These are phyloP conservation scores for Anagrus nilaparvatae DNA, from an alignment of 1,140 invertebrate genomes.

Conservation along the genomic window DNA sequence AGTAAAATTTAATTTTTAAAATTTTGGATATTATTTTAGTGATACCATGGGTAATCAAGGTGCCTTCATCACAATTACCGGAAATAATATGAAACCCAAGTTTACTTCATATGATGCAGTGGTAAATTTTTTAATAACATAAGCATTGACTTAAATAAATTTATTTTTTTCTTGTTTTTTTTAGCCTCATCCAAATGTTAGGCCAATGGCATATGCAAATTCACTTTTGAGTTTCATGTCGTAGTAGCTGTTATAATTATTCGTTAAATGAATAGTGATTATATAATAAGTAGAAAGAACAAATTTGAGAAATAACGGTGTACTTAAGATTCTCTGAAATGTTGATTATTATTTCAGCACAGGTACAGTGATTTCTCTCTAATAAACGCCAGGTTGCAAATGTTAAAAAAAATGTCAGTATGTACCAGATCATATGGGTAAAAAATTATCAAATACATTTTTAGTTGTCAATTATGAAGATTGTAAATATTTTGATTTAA, in stretches of 20 bases:
- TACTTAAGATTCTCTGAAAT: slow-evolving; percentile 22
- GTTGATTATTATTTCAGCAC: slow-evolving; percentile 24
- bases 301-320: slow-evolving; percentile 27
- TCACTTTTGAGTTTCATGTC: slow-evolving; percentile 55
- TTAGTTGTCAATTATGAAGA: too few relatives aligned
- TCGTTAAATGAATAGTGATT: slow-evolving; percentile 24
- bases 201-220: slow-evolving; percentile 92
- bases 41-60: slow-evolving; percentile 98
- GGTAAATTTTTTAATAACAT: slow-evolving; percentile 49
- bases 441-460: too few relatives aligned
- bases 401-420: too few relatives aligned
- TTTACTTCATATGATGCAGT: slow-evolving; percentile 90
- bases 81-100: slow-evolving; percentile 81
- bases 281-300: slow-evolving; percentile 32
- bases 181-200: slow-evolving; percentile 92
- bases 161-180: slow-evolving; percentile 40
- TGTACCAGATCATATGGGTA: too few relatives aligned
- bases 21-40: slow-evolving; percentile 43
- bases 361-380: too few relatives aligned
- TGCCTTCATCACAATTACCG: slow-evolving; percentile 91
- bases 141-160: neutral
- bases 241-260: slow-evolving; percentile 35
- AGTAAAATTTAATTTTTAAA: slow-evolving; percentile 3
- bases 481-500: too few relatives aligned
- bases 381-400: too few relatives aligned